Percentiles rank a stretch among this genome's conserved stretches.
Evolutionary conservation across 2,797 vertebrate genomes (phyloP).

Genomic region (Rhincodon typus): DNA sequence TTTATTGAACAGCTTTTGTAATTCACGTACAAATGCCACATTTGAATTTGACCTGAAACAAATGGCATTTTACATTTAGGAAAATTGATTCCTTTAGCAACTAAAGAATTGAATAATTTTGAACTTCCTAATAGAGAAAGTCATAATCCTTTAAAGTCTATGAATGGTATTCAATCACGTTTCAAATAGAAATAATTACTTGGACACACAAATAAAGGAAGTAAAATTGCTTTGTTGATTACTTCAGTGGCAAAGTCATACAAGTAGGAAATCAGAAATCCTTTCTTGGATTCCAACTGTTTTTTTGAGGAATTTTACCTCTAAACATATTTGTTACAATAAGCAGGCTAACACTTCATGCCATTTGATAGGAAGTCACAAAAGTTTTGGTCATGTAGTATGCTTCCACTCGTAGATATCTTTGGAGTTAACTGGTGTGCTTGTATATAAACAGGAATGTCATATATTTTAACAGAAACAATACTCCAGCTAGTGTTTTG

Average conservation of each 20-base stretch:
- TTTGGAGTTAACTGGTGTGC: neutral
- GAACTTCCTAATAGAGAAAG: neutral
- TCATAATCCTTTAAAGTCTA: neutral
- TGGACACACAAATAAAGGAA: neutral
- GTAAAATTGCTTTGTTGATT: neutral
- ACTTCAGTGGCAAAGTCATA: neutral
- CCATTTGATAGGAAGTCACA: neutral
- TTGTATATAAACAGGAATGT: neutral
- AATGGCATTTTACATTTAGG: neutral
- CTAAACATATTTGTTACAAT: neutral
- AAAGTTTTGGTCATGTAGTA: neutral
- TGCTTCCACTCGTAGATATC: neutral
- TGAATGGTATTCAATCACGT: neutral
- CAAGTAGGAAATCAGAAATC: neutral
- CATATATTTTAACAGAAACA: neutral
- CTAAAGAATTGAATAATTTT: neutral
- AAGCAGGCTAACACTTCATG: neutral
- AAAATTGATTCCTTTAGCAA: neutral
- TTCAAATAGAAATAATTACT: neutral
- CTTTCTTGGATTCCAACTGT: neutral
- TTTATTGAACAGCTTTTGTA: neutral
- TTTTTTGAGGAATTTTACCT: no score
- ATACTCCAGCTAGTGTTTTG: neutral
- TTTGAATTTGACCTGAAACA: neutral
- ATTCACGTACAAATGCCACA: neutral